A percentile compares a stretch with the other conserved stretches of the same genome.
Conservation (phyloP, 2,797 vertebrate genomes). For the Babyrousa celebensis region DNA sequence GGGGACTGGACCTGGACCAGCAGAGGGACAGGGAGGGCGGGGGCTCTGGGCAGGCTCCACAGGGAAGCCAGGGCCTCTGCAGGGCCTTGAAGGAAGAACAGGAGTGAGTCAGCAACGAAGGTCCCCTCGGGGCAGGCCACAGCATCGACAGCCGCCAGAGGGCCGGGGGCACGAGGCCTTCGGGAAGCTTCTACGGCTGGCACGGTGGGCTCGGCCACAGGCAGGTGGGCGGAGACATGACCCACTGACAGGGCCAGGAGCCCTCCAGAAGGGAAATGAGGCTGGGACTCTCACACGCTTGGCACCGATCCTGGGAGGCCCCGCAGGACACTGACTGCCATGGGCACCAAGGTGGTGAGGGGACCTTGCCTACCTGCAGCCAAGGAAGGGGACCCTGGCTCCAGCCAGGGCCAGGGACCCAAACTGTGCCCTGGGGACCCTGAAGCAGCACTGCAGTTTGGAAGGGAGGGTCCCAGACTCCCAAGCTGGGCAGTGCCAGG, state of each 20-base stretch:
- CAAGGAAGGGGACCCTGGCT: not conserved
- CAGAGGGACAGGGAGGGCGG: not conserved
- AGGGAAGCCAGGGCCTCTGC: not conserved
- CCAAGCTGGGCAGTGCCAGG: accelerated
- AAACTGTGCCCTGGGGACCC: not conserved
- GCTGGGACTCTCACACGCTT: not conserved
- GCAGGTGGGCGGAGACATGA: not conserved
- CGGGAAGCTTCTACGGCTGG: not conserved
- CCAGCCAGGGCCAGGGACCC: not conserved
- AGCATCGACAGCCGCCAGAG: accelerated
- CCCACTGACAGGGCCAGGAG: not conserved
- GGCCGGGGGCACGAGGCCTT: not conserved
- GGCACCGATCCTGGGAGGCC: not conserved
- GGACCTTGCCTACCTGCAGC: accelerated
- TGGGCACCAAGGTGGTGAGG: accelerated
- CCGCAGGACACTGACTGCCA: accelerated
- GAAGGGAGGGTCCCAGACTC: not conserved
- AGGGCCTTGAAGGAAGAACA: not conserved
- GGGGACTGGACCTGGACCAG: not conserved
- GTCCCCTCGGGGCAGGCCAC: not conserved
- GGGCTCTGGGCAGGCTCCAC: not conserved
- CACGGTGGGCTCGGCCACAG: not conserved
- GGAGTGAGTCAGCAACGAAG: accelerated
- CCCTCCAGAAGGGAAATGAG: not conserved
- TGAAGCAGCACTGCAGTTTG: accelerated